These are phyloP conservation scores for Tapera naevia DNA, from an alignment of 2,797 vertebrate species.

Conservation along the genomic window DNA sequence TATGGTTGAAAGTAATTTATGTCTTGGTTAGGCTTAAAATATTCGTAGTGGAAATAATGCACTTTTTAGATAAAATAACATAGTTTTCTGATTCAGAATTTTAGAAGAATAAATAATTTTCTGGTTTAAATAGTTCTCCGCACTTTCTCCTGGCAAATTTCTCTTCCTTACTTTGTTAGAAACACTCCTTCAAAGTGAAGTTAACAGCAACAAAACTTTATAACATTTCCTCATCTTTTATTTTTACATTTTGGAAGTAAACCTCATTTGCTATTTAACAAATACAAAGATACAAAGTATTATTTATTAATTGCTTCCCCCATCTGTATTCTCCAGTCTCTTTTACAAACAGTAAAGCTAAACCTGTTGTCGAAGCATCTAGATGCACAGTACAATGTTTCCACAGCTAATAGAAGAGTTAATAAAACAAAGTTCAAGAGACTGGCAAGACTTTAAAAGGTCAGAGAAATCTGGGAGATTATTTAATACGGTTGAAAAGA, in stretches of 20 bases:
- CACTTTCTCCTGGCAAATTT: neutral
- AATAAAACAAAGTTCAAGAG: neutral
- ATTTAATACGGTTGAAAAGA: neutral
- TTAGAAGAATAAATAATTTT: neutral
- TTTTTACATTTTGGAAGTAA: neutral
- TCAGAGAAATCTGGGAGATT: neutral
- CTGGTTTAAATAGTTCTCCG: neutral
- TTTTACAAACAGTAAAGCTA: neutral
- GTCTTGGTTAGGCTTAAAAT: neutral
- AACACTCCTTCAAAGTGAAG: neutral
- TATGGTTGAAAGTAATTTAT: neutral
- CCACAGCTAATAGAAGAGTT: neutral
- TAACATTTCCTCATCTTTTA: neutral
- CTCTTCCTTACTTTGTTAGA: neutral
- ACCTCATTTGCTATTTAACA: neutral
- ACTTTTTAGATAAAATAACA: neutral
- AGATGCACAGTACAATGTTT: neutral
- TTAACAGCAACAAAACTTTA: neutral
- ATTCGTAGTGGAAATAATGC: neutral
- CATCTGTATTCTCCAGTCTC: neutral
- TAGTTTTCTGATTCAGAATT: neutral
- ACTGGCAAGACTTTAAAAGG: neutral
- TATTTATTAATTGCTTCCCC: neutral
- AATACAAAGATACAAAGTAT: neutral
- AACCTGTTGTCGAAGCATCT: neutral